Conservation (phyloP, 2,113 vertebrate genomes). For the Eretmochelys imbricata region DNA sequence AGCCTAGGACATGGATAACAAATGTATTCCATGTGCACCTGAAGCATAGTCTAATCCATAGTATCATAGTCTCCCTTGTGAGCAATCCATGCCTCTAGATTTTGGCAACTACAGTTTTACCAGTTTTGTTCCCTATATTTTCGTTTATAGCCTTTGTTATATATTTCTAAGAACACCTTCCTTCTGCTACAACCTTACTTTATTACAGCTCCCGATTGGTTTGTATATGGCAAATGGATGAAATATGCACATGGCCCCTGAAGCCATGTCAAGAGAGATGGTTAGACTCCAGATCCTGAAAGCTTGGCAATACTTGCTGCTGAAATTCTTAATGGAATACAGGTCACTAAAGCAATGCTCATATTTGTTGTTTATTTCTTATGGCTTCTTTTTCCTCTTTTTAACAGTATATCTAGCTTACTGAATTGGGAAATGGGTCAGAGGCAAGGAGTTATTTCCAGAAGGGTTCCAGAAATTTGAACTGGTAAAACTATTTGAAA, state of each 20-base stretch:
- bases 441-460: conserved; percentile 28
- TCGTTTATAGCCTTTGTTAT: background rate
- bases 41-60: background rate
- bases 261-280: conserved; percentile 33
- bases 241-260: background rate
- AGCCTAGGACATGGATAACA: background rate
- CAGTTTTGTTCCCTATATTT: background rate
- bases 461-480: conserved; percentile 48
- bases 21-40: background rate
- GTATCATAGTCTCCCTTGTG: background rate
- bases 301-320: conserved; percentile 24
- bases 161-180: background rate
- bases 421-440: conserved; percentile 48
- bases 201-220: background rate
- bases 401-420: conserved; percentile 36
- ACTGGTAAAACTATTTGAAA: conserved; percentile 44
- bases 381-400: conserved; percentile 17
- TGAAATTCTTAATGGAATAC: background rate
- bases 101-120: background rate
- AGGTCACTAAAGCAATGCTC: conserved; percentile 29
- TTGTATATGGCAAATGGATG: background rate
- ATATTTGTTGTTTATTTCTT: conserved; percentile 42
- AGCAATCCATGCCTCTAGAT: background rate
- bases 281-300: background rate
- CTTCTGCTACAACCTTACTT: background rate